Conservation (phyloP, 2,888 invertebrate species). For the Thera obeliscata region DNA sequence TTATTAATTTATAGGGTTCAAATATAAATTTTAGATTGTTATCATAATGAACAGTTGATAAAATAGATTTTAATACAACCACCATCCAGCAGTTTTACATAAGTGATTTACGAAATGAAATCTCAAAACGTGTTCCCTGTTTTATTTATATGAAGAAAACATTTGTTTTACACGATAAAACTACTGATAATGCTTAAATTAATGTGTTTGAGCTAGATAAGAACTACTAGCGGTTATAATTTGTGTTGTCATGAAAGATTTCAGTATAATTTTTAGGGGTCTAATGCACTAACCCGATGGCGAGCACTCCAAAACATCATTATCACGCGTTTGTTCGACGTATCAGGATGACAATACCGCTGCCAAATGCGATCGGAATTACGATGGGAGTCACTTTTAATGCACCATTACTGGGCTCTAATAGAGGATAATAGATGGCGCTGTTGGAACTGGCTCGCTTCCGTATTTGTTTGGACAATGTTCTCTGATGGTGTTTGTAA, state of each 20-base stretch:
- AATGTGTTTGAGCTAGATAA: too few species aligned
- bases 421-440: conserved; percentile 61
- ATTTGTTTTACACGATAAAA: too few species aligned
- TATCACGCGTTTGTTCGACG: conserved; percentile 77
- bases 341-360: conserved; percentile 77
- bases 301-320: conserved; percentile 55
- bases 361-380: conserved; percentile 78
- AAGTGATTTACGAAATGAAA: too few species aligned
- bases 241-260: not conserved
- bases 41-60: too few species aligned
- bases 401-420: conserved; percentile 65
- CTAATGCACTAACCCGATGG: conserved; percentile 36
- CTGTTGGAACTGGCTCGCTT: conserved; percentile 57
- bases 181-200: too few species aligned
- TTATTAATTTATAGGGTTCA: too few species aligned
- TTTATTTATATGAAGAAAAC: too few species aligned
- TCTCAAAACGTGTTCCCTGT: too few species aligned
- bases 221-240: too few species aligned
- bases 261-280: not conserved
- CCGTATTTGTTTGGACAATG: conserved; percentile 45
- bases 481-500: conserved; percentile 20
- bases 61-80: too few species aligned
- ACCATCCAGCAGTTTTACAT: too few species aligned
- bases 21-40: too few species aligned
- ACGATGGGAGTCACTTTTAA: conserved; percentile 75